Evolutionary conservation across 1,140 invertebrate species (phyloP), one percentile per base, ranked within the genome.

Genomic region (Cherax destructor): DNA sequence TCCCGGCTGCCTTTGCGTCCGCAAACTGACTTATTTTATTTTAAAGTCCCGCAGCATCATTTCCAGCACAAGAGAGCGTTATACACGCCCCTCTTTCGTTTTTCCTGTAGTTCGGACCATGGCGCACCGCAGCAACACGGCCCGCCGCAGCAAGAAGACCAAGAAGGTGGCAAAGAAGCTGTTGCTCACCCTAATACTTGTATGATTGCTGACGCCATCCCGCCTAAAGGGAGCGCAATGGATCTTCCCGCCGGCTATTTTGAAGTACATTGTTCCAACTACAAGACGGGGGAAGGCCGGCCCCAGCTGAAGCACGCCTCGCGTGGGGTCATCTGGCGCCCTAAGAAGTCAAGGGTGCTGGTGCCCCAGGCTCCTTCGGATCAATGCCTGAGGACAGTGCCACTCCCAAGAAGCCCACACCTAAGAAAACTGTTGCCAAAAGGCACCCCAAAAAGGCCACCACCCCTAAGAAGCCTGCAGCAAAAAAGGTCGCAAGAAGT

Each of bases 171-270:
- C 74, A 0, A 91, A 91, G 83, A 91, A 80, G 21, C 83, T 10
- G 76, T 93, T 11, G 91, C 91, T 81, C 94, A 94, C 65, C 94
- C 94, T 21, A 91, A 91, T 91, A 84, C 13, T 78, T 80, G 56
- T 1, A 91, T 91, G 88, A 85, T 91, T 49, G 74, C 81, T 16
- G 69, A 30, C 52, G 88, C 88, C 21, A 91, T 91, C 83, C 24
- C 10, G 74, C 81, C 41, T 91, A 41, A 91, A 91, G n/a, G 74
- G 88, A 91, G 30, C 88, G 88, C n/a, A 65, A 49, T 30, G 88
- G 88, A 18, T 91, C 88, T 4, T 91, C 88, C 49, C 88, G 88
- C 24, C 88, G 41, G 88, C 88, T 4, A 91, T 91, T 81, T 56
- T 85, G 56, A 91, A 91, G 83, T 85, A 91, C 76, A 85, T 91